These are phyloP conservation scores for Muscidifurax raptorellus DNA, from an alignment of 1,140 invertebrate species.

Conservation along the genomic window DNA sequence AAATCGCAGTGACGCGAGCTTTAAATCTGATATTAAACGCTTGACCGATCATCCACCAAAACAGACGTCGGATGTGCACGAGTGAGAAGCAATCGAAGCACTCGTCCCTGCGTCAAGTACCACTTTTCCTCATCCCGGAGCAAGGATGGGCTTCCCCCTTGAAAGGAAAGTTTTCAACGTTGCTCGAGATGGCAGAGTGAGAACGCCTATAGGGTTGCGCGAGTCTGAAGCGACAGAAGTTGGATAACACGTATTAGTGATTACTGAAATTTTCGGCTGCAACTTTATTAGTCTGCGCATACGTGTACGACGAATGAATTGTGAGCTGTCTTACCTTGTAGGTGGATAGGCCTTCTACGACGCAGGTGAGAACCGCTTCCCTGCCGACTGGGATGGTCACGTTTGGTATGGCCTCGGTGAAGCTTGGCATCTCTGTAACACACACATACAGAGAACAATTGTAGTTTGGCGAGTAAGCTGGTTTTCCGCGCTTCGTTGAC, in stretches of 20 bases:
- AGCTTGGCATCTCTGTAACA: slow-evolving; percentile 82
- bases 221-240: slow-evolving; percentile 11
- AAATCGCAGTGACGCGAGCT: not conserved
- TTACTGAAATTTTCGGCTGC: not conserved
- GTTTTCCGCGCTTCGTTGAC: slow-evolving; percentile 2
- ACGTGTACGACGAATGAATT: not conserved
- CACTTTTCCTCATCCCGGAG: not conserved
- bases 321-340: slow-evolving; percentile 83
- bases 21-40: slow-evolving; percentile 6
- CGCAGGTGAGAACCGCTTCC: slow-evolving; percentile 88
- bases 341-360: slow-evolving; percentile 88
- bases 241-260: not conserved
- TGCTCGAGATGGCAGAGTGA: not conserved
- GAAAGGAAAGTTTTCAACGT: slow-evolving; percentile 44
- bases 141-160: not conserved
- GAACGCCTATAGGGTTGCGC: too few relatives aligned
- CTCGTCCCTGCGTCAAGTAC: slow-evolving; percentile 7
- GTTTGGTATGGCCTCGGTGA: slow-evolving; percentile 88
- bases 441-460: slow-evolving; percentile 14
- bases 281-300: not conserved
- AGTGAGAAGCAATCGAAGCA: slow-evolving; percentile 26
- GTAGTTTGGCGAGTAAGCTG: not conserved
- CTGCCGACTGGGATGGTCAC: slow-evolving; percentile 88
- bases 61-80: not conserved
- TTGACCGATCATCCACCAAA: not conserved